Evolutionary conservation across 2,888 invertebrate genomes (phyloP), one percentile per base, ranked within the genome.

Genomic region (Serripes groenlandicus): DNA sequence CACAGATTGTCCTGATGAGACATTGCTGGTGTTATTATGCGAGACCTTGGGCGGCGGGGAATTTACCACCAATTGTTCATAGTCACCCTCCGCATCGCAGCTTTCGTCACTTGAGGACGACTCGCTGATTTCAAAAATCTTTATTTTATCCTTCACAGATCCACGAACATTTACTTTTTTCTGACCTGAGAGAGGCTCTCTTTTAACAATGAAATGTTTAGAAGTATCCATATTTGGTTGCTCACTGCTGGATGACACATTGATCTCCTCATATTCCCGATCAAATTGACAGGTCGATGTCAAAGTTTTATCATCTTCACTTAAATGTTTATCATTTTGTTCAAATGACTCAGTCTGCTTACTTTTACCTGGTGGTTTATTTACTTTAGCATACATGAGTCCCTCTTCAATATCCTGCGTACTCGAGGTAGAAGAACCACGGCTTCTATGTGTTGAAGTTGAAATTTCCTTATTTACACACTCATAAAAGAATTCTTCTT

Each of bases 351-450:
- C 80, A 77, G 15, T 28, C 21, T 71, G 74, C 62, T 82, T 79
- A 66, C 42, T 34, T 62, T 82, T 82, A 18, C 35, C 30, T 54
- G 79, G 75, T 54, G 79, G 75, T 81, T 85, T 85, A 64, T 79
- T 85, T 71, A 85, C 85, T 52, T 85, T 73, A 26, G 85, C 81
- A 80, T 85, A 85, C 73, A 85, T 37, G 21, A 52, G 32, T 35
- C 58, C 71, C n/a, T 70, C 32, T 28, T 74, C 70, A n/a, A 54
- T 54, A 15, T 68, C 75, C 18, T 62, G 42, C 35, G 58, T 32
- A 52, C 18, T 60, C n/a, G n/a, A n/a, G n/a, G n/a, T n/a, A n/a
- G n/a, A n/a, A n/a, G n/a, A n/a, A 2, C 18, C 56, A 0, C 21
- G 15, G 42, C 4, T 18, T 26, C 23, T 21, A 3, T 23, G 23